Evolutionary conservation across 1,140 invertebrate species (phyloP).

Genomic region (Augochlora pura): DNA sequence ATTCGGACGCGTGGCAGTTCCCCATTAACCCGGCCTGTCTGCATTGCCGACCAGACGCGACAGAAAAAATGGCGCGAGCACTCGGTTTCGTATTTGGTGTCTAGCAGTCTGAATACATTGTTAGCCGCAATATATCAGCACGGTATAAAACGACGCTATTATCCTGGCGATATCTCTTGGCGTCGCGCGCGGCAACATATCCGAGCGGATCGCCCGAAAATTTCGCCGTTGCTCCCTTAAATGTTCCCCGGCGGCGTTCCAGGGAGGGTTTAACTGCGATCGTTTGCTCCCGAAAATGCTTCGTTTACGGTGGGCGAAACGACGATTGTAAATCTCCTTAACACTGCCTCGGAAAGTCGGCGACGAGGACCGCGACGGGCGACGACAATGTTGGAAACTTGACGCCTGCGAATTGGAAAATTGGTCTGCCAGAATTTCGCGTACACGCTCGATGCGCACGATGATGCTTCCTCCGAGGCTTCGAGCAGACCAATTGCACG

Average conservation of each 20-base stretch:
- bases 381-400: constrained; percentile 4
- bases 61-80: not conserved
- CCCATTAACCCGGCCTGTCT: too few species aligned
- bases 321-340: constrained; percentile 57
- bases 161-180: constrained; percentile 51
- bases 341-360: constrained; percentile 21
- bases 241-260: constrained; percentile 53
- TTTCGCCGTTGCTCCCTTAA: constrained; percentile 53
- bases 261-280: constrained; percentile 50
- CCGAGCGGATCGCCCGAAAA: constrained; percentile 46
- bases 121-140: constrained; percentile 23
- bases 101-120: constrained; percentile 33
- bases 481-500: too few species aligned
- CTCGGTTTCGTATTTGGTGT: constrained; percentile 3
- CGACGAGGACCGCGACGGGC: not conserved
- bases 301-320: constrained; percentile 58
- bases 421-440: not conserved
- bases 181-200: constrained; percentile 44
- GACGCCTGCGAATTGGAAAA: constrained; percentile 11
- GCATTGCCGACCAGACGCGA: not conserved
- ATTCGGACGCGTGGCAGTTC: too few species aligned
- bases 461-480: too few species aligned
- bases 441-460: not conserved
- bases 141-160: constrained; percentile 49
- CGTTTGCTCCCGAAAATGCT: constrained; percentile 61